These are phyloP conservation scores for Mus caroli DNA, from an alignment of 2,797 vertebrate species.

Conservation along the genomic window DNA sequence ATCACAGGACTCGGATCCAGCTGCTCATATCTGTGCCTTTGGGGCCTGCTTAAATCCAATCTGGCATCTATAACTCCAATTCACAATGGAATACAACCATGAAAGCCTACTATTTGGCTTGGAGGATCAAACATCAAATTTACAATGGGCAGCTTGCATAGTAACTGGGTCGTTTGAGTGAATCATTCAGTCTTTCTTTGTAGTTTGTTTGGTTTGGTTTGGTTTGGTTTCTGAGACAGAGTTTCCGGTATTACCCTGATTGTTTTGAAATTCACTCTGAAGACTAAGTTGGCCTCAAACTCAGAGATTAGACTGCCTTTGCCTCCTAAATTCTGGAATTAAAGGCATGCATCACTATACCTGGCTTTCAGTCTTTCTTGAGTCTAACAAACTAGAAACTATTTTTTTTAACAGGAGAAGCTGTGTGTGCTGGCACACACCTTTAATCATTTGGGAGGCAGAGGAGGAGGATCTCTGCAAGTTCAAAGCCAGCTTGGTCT, in stretches of 20 bases:
- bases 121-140: background rate
- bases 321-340: background rate
- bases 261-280: background rate
- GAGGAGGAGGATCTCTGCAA: background rate
- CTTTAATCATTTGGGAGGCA: background rate
- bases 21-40: background rate
- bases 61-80: background rate
- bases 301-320: background rate
- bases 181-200: background rate
- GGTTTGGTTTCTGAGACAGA: background rate
- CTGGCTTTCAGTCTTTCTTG: background rate
- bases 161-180: background rate
- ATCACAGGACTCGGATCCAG: background rate
- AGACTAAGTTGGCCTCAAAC: background rate
- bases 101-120: background rate
- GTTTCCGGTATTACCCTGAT: background rate
- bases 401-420: constrained; percentile 28
- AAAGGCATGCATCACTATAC: background rate
- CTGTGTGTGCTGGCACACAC: background rate
- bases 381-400: background rate
- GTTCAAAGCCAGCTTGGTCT: background rate
- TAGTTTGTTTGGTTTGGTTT: background rate
- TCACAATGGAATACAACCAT: background rate
- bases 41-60: background rate
- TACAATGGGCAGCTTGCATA: background rate